Evolutionary conservation across 30 jellyfish, hydroid and myxozoan genomes (phyloP).

Genomic region (Phacellophora camtschatica): DNA sequence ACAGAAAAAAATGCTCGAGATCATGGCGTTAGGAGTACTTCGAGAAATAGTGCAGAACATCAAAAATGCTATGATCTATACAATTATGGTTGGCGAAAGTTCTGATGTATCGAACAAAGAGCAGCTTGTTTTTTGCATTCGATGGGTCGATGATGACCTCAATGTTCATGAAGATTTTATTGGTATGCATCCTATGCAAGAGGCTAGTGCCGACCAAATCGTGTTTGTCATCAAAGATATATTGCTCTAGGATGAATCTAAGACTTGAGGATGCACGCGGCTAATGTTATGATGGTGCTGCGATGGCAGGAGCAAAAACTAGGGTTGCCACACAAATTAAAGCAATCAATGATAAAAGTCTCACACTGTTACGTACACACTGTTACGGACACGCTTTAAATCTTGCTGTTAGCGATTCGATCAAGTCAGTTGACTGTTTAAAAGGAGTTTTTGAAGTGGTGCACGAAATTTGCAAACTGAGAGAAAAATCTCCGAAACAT

Average conservation of each 20-base stretch:
- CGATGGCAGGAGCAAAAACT: conserved; percentile 20
- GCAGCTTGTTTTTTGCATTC: conserved; percentile 23
- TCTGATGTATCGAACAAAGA: conserved; percentile 28
- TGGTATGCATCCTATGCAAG: conserved; percentile 4
- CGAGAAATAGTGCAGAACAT: not conserved
- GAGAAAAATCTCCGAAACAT: too few relatives aligned
- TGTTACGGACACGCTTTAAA: conserved; percentile 18
- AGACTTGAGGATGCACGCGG: conserved; percentile 12
- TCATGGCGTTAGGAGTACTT: conserved; percentile 16
- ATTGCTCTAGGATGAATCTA: conserved; percentile 2
- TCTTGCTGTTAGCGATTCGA: conserved; percentile 15
- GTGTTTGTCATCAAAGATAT: not conserved
- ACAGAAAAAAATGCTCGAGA: conserved; percentile 2
- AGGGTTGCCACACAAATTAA: conserved; percentile 33
- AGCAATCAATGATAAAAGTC: not conserved
- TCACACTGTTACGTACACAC: not conserved
- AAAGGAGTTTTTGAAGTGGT: not conserved
- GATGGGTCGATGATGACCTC: not conserved
- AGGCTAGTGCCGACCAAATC: not conserved
- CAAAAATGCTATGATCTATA: not conserved
- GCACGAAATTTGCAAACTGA: not conserved
- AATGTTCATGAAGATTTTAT: not conserved
- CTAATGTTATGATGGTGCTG: conserved; percentile 45
- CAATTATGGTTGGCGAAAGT: conserved; percentile 30
- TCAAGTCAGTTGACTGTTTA: not conserved